These are phyloP conservation scores for Macrotus californicus DNA, from an alignment of 2,113 vertebrate species.

Conservation along the genomic window DNA sequence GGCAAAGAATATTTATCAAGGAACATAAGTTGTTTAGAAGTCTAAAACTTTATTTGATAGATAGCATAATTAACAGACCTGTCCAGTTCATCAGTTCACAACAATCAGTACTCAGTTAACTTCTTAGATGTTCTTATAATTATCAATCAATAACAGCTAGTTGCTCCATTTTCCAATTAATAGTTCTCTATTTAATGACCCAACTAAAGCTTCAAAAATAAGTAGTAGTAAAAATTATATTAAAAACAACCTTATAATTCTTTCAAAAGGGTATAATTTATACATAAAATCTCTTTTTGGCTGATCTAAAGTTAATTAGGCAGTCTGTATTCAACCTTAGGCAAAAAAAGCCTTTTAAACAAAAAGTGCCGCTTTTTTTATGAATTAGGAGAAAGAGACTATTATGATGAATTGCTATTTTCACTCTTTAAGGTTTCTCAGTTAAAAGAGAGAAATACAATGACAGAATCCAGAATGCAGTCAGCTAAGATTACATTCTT, in stretches of 20 bases:
- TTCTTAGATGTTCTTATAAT: conserved; percentile 7
- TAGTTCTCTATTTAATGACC: not conserved
- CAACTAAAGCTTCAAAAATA: conserved; percentile 35
- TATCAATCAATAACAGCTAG: conserved; percentile 30
- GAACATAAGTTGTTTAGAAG: not conserved
- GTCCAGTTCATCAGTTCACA: not conserved
- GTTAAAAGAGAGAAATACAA: conserved; percentile 68
- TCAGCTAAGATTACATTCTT: conserved; percentile 80
- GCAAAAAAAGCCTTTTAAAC: conserved; percentile 43
- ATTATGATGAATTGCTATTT: conserved; percentile 37
- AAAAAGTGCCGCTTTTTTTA: not conserved
- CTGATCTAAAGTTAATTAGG: conserved; percentile 25
- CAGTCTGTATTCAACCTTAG: not conserved
- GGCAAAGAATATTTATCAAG: not conserved
- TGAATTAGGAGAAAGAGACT: not conserved
- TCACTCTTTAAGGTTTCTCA: conserved; percentile 58
- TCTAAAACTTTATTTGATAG: not conserved
- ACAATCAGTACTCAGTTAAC: conserved; percentile 43
- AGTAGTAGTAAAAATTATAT: conserved; percentile 3
- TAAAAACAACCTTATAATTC: not conserved
- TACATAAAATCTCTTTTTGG: conserved; percentile 40
- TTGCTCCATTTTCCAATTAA: conserved; percentile 45
- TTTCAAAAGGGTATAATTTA: conserved; percentile 28
- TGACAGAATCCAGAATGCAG: conserved; percentile 78
- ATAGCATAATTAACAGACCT: conserved; percentile 31